phyloP scores from a whole-genome alignment of 2,113 vertebrate genomes.

The Zeus faber region DNA sequence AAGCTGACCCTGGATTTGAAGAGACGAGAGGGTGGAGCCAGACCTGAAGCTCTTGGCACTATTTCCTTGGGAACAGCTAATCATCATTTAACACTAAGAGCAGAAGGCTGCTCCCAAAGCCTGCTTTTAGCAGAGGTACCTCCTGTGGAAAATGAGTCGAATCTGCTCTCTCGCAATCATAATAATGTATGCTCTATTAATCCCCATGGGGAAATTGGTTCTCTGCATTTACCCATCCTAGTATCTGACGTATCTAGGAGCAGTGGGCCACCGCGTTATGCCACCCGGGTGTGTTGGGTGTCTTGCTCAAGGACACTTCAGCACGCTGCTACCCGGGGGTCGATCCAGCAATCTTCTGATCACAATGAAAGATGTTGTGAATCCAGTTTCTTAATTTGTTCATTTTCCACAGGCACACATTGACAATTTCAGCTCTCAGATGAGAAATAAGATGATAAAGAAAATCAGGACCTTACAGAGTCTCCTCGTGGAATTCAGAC shows the following conservation, averaged over 20 bases:
- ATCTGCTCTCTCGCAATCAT: not conserved
- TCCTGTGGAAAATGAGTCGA: not conserved
- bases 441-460: slow-evolving; percentile 67
- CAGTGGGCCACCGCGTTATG: no score
- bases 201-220: no score
- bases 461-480: slow-evolving; percentile 65
- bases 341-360: no score
- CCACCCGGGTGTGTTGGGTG: no score
- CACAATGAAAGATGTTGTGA: no score
- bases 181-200: slow-evolving; percentile 13
- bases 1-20: slow-evolving; percentile 55
- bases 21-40: slow-evolving; percentile 41
- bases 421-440: slow-evolving; percentile 54
- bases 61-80: slow-evolving; percentile 64
- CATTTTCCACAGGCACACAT: slow-evolving; percentile 63
- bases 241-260: no score
- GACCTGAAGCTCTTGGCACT: slow-evolving; percentile 49
- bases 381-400: no score
- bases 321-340: no score
- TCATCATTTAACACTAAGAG: slow-evolving; percentile 70
- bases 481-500: slow-evolving; percentile 63
- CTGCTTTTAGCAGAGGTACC: slow-evolving; percentile 63
- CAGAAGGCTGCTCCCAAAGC: slow-evolving; percentile 62
- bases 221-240: no score
- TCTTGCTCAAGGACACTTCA: no score